Conservation (phyloP, 2,888 invertebrate species). For the Vanessa cardui region DNA sequence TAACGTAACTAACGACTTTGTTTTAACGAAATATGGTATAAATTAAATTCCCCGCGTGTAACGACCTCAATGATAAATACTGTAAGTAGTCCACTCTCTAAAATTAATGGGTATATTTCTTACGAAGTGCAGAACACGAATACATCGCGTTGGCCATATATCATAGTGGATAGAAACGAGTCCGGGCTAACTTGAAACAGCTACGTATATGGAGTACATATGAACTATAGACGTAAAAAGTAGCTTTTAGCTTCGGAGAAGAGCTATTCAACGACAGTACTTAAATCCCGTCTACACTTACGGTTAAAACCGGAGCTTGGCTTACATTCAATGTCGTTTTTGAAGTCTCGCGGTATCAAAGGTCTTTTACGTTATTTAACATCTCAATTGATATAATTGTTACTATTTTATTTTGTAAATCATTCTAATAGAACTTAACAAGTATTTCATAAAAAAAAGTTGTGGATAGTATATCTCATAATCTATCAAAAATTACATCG, state of each 20-base stretch:
- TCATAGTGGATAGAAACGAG: slow-evolving; percentile 16
- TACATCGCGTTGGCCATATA: slow-evolving; percentile 13
- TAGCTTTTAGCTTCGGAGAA: slow-evolving; percentile 6
- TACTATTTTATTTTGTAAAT: neutral
- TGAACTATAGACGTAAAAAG: slow-evolving; percentile 5
- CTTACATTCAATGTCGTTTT: slow-evolving; percentile 1
- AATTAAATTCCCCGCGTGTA: neutral
- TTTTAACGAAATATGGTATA: neutral
- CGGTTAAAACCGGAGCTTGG: neutral
- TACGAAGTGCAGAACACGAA: slow-evolving; percentile 13
- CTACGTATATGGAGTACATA: slow-evolving; percentile 17
- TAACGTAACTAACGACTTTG: too few relatives aligned
- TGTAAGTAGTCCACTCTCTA: neutral
- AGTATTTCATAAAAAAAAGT: too few relatives aligned
- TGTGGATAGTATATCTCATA: too few relatives aligned
- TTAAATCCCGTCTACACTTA: slow-evolving; percentile 3
- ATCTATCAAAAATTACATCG: too few relatives aligned
- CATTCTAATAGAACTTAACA: neutral
- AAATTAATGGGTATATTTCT: slow-evolving; percentile 19
- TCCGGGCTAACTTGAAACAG: slow-evolving; percentile 20
- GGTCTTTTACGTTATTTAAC: neutral
- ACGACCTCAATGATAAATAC: neutral
- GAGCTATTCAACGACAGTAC: slow-evolving; percentile 7
- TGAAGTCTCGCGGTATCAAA: slow-evolving; percentile 1
- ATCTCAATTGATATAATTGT: neutral